Evolutionary conservation across 2,888 invertebrate species (phyloP).

Genomic region (Salticus scenicus): DNA sequence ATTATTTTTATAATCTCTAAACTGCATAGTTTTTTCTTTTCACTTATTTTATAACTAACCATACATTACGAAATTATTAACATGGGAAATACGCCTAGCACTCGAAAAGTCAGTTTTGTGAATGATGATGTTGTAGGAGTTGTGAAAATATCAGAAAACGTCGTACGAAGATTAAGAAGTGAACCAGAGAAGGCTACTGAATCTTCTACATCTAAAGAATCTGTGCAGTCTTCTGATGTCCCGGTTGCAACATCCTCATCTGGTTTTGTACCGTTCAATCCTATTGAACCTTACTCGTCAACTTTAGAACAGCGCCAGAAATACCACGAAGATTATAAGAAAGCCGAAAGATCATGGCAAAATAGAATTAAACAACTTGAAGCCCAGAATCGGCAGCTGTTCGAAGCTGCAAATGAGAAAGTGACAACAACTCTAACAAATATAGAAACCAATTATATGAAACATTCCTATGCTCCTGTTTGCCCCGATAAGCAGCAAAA

Average conservation of each 20-base stretch:
- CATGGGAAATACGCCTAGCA: constrained; percentile 68
- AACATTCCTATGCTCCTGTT: constrained; percentile 64
- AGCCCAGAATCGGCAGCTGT: constrained; percentile 62
- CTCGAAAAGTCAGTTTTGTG: constrained; percentile 68
- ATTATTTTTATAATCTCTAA: too few species aligned
- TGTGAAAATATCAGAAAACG: constrained; percentile 69
- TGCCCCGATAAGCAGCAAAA: constrained; percentile 64
- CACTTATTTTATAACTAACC: too few species aligned
- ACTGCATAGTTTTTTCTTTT: too few species aligned
- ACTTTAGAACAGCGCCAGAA: constrained; percentile 61
- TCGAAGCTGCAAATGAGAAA: constrained; percentile 55
- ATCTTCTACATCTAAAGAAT: background rate
- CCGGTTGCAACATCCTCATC: background rate
- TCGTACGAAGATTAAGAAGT: constrained; percentile 63
- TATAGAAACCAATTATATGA: constrained; percentile 65
- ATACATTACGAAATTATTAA: too few species aligned
- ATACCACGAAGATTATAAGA: constrained; percentile 62
- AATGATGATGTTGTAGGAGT: constrained; percentile 70
- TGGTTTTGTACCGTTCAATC: constrained; percentile 30
- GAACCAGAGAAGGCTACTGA: constrained; percentile 33
- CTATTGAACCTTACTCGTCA: constrained; percentile 44
- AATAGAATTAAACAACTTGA: constrained; percentile 60
- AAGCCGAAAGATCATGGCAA: constrained; percentile 64
- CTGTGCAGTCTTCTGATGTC: background rate
- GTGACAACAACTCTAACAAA: constrained; percentile 51